Conservation (phyloP, 2,797 vertebrate genomes). For the Rhadinocentrus ornatus region DNA sequence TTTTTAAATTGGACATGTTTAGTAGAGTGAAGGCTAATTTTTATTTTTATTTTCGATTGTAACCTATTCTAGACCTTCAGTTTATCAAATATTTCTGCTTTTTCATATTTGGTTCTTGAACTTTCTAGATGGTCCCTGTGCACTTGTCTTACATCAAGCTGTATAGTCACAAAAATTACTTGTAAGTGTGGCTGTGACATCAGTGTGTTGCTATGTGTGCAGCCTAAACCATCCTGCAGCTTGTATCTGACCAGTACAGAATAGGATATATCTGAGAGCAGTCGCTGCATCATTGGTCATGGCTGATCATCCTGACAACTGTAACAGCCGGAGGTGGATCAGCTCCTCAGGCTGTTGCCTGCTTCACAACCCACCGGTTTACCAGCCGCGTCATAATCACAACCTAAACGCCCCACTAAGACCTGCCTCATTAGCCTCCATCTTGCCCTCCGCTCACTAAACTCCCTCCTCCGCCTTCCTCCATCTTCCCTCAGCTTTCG, state of each 20-base stretch:
- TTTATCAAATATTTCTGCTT: no score
- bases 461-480: background rate
- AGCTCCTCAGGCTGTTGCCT: background rate
- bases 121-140: background rate
- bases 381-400: background rate
- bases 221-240: background rate
- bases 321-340: background rate
- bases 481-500: background rate
- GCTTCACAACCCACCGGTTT: background rate
- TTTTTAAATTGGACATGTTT: background rate
- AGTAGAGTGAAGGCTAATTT: background rate
- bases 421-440: background rate
- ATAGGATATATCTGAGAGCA: background rate
- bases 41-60: no score
- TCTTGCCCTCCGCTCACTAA: background rate
- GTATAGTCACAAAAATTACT: background rate
- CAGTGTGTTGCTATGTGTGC: background rate
- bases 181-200: background rate
- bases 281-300: background rate
- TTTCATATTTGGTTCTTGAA: no score
- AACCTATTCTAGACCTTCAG: no score
- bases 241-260: background rate
- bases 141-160: no score
- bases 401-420: background rate
- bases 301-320: background rate